phyloP scores from a whole-genome alignment of 2,888 invertebrate species.

The Anoplius nigerrimus region DNA sequence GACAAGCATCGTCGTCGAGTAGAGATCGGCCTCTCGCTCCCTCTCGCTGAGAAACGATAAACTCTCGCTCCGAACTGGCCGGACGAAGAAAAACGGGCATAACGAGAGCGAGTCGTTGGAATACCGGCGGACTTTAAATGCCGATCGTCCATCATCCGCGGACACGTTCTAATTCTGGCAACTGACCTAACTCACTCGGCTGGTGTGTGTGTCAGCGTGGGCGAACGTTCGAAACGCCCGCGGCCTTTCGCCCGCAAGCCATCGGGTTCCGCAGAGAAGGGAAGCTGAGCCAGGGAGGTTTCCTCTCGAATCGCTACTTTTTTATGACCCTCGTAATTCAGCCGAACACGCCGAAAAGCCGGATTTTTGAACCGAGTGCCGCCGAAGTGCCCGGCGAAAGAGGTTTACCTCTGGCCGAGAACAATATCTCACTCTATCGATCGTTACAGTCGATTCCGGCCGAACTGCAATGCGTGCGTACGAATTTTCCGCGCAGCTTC shows the following conservation, averaged over 20 bases:
- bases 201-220: slow-evolving; percentile 43
- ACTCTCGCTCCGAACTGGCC: slow-evolving; percentile 6
- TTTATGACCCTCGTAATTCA: too few species aligned
- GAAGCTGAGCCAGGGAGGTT: too few species aligned
- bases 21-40: neutral
- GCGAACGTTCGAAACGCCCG: slow-evolving; percentile 9
- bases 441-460: too few species aligned
- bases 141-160: slow-evolving; percentile 47
- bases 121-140: slow-evolving; percentile 26
- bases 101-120: too few species aligned
- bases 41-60: slow-evolving; percentile 26
- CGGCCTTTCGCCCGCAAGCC: neutral
- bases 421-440: too few species aligned
- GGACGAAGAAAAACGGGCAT: neutral
- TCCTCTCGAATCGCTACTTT: neutral
- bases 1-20: too few species aligned
- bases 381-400: too few species aligned
- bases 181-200: slow-evolving; percentile 63
- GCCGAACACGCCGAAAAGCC: too few species aligned
- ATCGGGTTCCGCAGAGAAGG: neutral
- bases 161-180: slow-evolving; percentile 64
- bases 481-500: too few species aligned
- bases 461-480: too few species aligned
- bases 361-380: too few species aligned
- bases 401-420: too few species aligned